phyloP scores from a whole-genome alignment of 2,113 vertebrate genomes.

The Isichthys henryi region DNA sequence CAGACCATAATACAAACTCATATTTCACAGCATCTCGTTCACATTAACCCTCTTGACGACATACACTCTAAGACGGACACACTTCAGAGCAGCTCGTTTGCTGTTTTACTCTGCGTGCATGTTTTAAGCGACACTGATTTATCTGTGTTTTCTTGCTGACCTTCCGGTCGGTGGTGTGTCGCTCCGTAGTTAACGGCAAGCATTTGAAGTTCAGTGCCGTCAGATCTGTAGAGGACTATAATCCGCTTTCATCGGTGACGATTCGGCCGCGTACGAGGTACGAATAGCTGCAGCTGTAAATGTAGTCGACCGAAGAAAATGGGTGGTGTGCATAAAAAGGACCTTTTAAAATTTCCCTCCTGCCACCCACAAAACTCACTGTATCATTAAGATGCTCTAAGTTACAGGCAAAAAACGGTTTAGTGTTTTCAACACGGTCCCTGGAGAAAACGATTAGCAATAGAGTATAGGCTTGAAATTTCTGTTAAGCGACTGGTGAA shows the following conservation, averaged over 20 bases:
- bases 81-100: background rate
- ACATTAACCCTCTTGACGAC: background rate
- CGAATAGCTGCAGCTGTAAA: background rate
- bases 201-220: background rate
- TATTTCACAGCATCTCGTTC: background rate
- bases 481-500: background rate
- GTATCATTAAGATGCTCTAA: background rate
- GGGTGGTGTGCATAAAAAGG: background rate
- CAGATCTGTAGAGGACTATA: background rate
- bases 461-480: background rate
- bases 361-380: background rate
- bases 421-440: too few species aligned
- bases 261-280: background rate
- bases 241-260: background rate
- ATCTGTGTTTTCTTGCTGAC: background rate
- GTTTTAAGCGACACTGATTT: background rate
- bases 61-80: background rate
- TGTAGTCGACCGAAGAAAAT: background rate
- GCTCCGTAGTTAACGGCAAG: background rate
- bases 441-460: background rate
- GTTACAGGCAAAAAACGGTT: background rate
- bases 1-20: slow-evolving; percentile 7
- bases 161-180: background rate
- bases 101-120: background rate
- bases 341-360: background rate